A percentile compares a stretch with the other conserved stretches of the same genome.
These are phyloP conservation scores for Periophthalmus magnuspinnatus DNA, from an alignment of 2,797 vertebrate genomes.

Conservation along the genomic window DNA sequence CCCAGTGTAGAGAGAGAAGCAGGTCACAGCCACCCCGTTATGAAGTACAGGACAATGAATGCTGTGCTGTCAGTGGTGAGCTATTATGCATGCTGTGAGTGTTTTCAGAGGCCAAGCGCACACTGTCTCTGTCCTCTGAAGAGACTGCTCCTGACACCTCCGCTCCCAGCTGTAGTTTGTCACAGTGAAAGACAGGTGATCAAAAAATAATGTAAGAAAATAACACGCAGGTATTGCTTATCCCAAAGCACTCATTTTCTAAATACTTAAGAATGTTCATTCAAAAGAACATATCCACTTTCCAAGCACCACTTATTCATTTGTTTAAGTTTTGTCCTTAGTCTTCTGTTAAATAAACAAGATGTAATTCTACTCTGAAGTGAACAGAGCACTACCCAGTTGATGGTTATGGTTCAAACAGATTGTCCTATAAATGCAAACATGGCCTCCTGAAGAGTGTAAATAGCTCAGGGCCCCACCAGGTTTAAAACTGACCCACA, in stretches of 20 bases:
- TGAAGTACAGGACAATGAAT: constrained; percentile 37
- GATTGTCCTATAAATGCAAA: constrained; percentile 70
- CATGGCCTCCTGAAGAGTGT: constrained; percentile 40
- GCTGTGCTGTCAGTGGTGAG: constrained; percentile 54
- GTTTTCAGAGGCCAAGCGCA: constrained; percentile 47
- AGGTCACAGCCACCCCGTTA: constrained; percentile 8
- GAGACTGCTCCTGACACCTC: constrained; percentile 34
- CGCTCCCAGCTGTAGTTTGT: constrained; percentile 35
- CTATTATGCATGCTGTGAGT: constrained; percentile 63
- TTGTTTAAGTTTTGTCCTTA: not conserved
- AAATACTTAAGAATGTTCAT: constrained; percentile 39
- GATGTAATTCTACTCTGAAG: constrained; percentile 24
- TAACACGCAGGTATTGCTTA: constrained; percentile 54
- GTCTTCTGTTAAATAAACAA: constrained; percentile 14
- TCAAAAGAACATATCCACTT: constrained; percentile 18
- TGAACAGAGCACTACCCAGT: constrained; percentile 12
- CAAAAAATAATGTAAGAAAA: constrained; percentile 41
- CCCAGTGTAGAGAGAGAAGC: constrained; percentile 11
- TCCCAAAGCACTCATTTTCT: constrained; percentile 43
- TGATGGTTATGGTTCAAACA: constrained; percentile 33
- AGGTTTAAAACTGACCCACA: constrained; percentile 49
- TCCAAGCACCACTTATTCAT: constrained; percentile 9
- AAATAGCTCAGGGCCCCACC: constrained; percentile 25
- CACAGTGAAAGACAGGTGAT: constrained; percentile 56
- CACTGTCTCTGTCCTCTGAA: constrained; percentile 36